Evolutionary conservation across 2,888 invertebrate species (phyloP).

Genomic region (Digitonthophagus gazella): DNA sequence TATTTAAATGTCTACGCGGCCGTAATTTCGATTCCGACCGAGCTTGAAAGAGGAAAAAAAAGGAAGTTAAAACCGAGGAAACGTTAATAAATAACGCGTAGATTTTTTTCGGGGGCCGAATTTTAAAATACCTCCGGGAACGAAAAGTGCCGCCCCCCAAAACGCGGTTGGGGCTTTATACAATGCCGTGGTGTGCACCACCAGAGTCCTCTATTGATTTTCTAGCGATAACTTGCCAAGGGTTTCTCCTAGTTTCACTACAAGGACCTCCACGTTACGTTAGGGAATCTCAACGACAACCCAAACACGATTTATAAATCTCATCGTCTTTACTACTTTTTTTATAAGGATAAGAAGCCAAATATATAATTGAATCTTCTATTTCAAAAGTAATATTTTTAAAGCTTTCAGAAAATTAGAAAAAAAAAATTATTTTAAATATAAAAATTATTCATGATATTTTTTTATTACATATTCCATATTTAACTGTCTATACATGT

Average conservation of each 20-base stretch:
- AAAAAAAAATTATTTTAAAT: no score
- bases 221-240: constrained; percentile 35
- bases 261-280: not conserved
- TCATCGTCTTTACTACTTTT: no score
- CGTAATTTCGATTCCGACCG: not conserved
- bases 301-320: not conserved
- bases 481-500: no score
- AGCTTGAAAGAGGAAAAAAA: not conserved
- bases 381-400: no score
- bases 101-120: not conserved
- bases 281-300: not conserved
- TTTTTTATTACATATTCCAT: no score
- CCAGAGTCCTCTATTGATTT: constrained; percentile 35
- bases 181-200: constrained; percentile 10
- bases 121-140: not conserved
- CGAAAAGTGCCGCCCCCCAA: not conserved
- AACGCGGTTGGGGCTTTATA: constrained; percentile 3
- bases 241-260: constrained; percentile 33
- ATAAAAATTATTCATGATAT: no score
- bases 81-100: not conserved
- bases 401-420: no score
- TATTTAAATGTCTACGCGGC: not conserved
- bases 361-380: no score
- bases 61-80: not conserved
- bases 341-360: no score